Evolutionary conservation across 1,140 invertebrate genomes (phyloP), one percentile per base, ranked within the genome.

Genomic region (Scaptomyza hsui): DNA sequence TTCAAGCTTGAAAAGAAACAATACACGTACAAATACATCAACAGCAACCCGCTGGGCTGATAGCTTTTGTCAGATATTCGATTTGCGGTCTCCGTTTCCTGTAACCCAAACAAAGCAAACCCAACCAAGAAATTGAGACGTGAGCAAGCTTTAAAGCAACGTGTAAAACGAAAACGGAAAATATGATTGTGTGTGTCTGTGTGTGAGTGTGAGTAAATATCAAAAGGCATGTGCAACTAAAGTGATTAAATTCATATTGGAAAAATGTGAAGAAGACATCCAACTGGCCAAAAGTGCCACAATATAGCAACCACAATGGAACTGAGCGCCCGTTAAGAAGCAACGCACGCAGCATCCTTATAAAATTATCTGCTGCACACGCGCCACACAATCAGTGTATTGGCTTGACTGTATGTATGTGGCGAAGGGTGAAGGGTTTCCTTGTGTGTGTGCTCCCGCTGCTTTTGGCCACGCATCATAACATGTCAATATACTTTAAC

Each of bases 181-280:
- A 56, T 42, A 65, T 65, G 64, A 77, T 21, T 21, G 2, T 4
- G 19, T 21, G 19, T 21, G 4, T 21, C 2, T 21, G 26, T 29
- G 6, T 7, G 1, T 6, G 47, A 59, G 57, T 47, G n/a, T 59
- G 59, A 35, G 32, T 62, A 15, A 56, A 42, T 68, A 79, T 63
- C 70, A 67, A 76, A 52, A 45, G 72, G 49, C 56, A 29, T 47
- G 48, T 68, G 68, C 69, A 76, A 59, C 64, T 51, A 60, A 86
- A 80, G 77, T 86, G 73, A 85, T 85, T 85, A 71, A 74, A 86
- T 86, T 67, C 76, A 86, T 85, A 74, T 80, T 56, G 67, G 41
- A 13, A 41, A 55, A 47, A 52, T 48, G 12, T 56, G 59, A 63
- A 72, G 16, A 16, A 26, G 41, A 12, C 37, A 41, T 12, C 15